Conservation (phyloP, 2,113 vertebrate species). For the Tenrec ecaudatus region DNA sequence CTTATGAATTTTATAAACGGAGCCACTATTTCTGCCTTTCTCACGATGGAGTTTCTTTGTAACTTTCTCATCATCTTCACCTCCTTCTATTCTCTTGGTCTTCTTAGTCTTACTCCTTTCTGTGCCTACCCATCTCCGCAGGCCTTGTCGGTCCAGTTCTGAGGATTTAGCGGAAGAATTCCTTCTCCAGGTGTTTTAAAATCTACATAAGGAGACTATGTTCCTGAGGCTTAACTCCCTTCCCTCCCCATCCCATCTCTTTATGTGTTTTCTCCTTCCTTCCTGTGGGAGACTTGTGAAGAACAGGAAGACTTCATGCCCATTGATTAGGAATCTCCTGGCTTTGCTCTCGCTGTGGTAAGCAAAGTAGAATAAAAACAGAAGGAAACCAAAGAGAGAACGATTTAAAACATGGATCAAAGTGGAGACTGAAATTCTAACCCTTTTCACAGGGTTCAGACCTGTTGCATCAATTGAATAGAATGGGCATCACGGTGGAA, state of each 20-base stretch:
- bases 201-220: background rate
- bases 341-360: background rate
- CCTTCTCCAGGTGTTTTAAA: background rate
- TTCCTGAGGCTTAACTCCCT: background rate
- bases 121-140: background rate
- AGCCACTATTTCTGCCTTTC: background rate
- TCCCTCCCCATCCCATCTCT: background rate
- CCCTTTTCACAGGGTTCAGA: background rate
- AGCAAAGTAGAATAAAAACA: background rate
- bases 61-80: background rate
- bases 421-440: background rate
- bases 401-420: background rate
- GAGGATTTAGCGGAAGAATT: background rate
- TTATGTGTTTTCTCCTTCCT: background rate
- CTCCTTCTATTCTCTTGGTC: background rate
- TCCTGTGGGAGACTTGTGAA: background rate
- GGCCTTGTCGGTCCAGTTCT: background rate
- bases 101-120: background rate
- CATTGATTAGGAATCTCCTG: background rate
- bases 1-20: background rate
- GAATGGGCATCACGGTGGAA: background rate
- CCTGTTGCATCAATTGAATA: background rate
- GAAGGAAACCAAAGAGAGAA: background rate
- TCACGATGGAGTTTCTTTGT: background rate
- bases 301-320: background rate